Evolutionary conservation across 2,888 invertebrate species (phyloP).

Genomic region (Chrysodeixis includens): DNA sequence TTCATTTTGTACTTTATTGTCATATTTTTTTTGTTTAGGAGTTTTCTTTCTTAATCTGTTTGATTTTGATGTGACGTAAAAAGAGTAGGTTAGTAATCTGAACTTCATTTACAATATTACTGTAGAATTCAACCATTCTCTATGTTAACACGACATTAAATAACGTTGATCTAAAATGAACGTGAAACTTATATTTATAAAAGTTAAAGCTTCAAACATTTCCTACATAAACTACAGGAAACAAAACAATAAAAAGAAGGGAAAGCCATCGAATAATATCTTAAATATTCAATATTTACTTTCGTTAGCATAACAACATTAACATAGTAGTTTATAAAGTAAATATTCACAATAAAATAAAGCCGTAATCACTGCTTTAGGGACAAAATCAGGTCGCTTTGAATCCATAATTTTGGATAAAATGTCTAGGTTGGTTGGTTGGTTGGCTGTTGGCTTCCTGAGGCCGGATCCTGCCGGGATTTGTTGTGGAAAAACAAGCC

Average conservation of each 20-base stretch:
- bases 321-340: background rate
- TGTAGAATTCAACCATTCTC: too few relatives aligned
- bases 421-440: constrained; percentile 20
- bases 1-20: constrained; percentile 38
- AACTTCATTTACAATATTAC: too few relatives aligned
- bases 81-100: background rate
- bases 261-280: background rate
- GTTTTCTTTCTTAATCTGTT: constrained; percentile 26
- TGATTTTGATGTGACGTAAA: constrained; percentile 25
- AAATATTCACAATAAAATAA: background rate
- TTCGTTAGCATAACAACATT: background rate
- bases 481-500: constrained; percentile 58
- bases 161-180: background rate
- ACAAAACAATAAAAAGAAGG: too few relatives aligned
- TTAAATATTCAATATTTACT: background rate
- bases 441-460: constrained; percentile 23
- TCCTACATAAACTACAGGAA: too few relatives aligned
- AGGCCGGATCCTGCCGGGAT: constrained; percentile 20
- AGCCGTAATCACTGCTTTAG: constrained; percentile 5
- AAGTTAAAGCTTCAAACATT: too few relatives aligned
- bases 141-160: too few relatives aligned
- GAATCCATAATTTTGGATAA: constrained; percentile 24
- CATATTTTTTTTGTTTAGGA: constrained; percentile 13
- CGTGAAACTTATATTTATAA: background rate
- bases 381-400: background rate